Conservation (phyloP, 1,140 invertebrate species). For the Carposina sasakii region DNA sequence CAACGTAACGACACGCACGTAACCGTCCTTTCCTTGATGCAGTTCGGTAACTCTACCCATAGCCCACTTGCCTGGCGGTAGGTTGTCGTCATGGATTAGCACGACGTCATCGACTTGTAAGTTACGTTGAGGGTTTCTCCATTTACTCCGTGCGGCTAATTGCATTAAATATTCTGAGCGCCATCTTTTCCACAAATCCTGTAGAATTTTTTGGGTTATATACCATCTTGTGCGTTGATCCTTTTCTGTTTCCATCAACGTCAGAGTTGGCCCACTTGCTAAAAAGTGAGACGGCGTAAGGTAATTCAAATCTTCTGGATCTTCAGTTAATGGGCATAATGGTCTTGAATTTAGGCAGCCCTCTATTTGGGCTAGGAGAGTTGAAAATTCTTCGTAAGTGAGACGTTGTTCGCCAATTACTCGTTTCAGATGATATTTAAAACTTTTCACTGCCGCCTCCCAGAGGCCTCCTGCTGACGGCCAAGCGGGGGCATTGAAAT, state of each 20-base stretch:
- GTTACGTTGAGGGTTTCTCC: constrained; percentile 11
- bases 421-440: constrained; percentile 36
- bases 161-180: constrained; percentile 28
- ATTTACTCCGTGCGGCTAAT: constrained; percentile 27
- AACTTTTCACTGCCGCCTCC: constrained; percentile 25
- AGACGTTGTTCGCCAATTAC: constrained; percentile 22
- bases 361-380: constrained; percentile 14
- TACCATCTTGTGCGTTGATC: constrained; percentile 14
- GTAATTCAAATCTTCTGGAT: constrained; percentile 7
- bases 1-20: constrained; percentile 36
- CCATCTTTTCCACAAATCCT: constrained; percentile 38
- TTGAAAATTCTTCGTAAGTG: constrained; percentile 23
- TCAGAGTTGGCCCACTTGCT: constrained; percentile 3
- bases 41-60: constrained; percentile 35
- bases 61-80: constrained; percentile 37
- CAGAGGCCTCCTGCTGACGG: constrained; percentile 37
- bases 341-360: not conserved
- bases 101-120: constrained; percentile 22
- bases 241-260: constrained; percentile 2
- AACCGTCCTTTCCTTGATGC: constrained; percentile 34
- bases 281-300: constrained; percentile 14
- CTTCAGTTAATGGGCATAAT: constrained; percentile 8
- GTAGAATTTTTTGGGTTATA: constrained; percentile 9
- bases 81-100: constrained; percentile 36
- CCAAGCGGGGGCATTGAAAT: constrained; percentile 40